Evolutionary conservation across 2,113 vertebrate genomes (phyloP).

Genomic region (Corythornis madagascariensis): DNA sequence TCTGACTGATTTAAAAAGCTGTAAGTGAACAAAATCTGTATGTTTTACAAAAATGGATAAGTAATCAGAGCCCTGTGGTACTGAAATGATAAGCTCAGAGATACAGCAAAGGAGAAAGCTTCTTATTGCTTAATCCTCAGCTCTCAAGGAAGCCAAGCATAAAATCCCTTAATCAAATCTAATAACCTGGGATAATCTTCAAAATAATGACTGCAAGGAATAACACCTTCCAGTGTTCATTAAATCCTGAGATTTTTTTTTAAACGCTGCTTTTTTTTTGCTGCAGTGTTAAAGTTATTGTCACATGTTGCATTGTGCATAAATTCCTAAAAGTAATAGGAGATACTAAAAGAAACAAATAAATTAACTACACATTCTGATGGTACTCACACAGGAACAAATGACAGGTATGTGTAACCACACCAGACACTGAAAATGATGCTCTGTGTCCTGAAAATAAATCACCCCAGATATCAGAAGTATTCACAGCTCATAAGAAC

Average conservation of each 20-base stretch:
- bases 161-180: conserved; percentile 72
- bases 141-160: conserved; percentile 21
- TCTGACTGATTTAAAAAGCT: conserved; percentile 54
- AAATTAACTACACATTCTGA: neutral
- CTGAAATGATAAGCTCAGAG: conserved; percentile 51
- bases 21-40: conserved; percentile 57
- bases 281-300: neutral
- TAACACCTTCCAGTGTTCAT: conserved; percentile 32
- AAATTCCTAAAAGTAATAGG: neutral
- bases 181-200: conserved; percentile 65
- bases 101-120: conserved; percentile 50
- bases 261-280: neutral
- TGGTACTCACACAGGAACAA: neutral
- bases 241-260: neutral
- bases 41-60: conserved; percentile 41
- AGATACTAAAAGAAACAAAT: neutral
- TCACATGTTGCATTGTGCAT: conserved; percentile 5
- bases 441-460: neutral
- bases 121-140: conserved; percentile 65
- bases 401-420: neutral
- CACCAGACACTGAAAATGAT: neutral
- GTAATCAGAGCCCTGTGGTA: conserved; percentile 4
- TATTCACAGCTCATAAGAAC: neutral
- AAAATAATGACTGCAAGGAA: conserved; percentile 66
- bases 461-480: neutral